phyloP scores from a whole-genome alignment of 2,888 invertebrate genomes.

The Hylaea fasciaria region DNA sequence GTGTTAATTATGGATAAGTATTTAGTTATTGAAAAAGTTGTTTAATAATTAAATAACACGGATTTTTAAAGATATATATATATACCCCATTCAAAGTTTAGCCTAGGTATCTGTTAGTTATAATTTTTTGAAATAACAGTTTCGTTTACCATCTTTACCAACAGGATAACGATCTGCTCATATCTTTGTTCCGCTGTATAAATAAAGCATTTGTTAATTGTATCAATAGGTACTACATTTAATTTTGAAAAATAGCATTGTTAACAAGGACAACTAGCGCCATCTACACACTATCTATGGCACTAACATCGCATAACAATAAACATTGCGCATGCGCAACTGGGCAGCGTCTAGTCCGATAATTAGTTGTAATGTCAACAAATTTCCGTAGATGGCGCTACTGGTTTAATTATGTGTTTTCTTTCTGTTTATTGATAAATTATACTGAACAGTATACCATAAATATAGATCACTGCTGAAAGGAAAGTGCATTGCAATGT shows the following conservation, averaged over 20 bases:
- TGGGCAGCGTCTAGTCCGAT: slow-evolving; percentile 2
- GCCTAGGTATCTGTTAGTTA: no score
- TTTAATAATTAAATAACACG: no score
- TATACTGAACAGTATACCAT: no score
- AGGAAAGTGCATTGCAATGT: slow-evolving; percentile 1
- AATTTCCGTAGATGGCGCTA: slow-evolving; percentile 35
- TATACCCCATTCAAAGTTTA: no score
- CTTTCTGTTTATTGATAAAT: background rate
- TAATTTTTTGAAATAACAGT: no score
- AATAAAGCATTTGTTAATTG: no score
- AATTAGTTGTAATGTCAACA: background rate
- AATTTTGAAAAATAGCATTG: no score
- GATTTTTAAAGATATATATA: no score
- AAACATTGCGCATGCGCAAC: slow-evolving; percentile 28
- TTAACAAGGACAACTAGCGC: slow-evolving; percentile 25
- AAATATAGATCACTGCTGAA: background rate
- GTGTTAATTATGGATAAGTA: background rate
- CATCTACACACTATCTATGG: slow-evolving; percentile 25
- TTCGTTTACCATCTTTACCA: no score
- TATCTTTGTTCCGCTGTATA: no score
- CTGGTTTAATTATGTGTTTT: background rate
- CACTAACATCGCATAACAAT: slow-evolving; percentile 3
- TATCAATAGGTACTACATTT: no score
- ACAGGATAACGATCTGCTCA: no score
- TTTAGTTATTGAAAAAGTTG: background rate